Conservation (phyloP, 2,888 invertebrate genomes). For the Luperina nickerlii region DNA sequence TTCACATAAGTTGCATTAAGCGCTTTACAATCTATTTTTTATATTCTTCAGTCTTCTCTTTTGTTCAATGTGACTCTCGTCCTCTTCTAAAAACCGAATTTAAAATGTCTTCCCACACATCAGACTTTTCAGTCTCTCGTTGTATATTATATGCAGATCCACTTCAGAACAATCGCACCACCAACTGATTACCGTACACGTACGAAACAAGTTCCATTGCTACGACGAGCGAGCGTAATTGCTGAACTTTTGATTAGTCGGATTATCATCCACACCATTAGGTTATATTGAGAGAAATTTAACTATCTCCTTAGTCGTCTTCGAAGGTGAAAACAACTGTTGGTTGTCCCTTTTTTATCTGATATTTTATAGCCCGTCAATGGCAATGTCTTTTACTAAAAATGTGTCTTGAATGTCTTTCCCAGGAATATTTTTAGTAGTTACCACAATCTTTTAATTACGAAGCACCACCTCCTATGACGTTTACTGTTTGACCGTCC, state of each 20-base stretch:
- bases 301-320: background rate
- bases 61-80: background rate
- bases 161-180: background rate
- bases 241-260: background rate
- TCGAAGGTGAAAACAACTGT: background rate
- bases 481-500: conserved; percentile 62
- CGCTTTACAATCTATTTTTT: background rate
- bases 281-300: background rate
- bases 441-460: background rate
- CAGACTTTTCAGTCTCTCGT: background rate
- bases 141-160: background rate
- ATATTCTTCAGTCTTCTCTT: background rate
- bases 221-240: background rate
- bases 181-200: background rate
- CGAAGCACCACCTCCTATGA: conserved; percentile 19
- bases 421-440: background rate
- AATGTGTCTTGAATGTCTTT: background rate
- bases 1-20: background rate
- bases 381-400: background rate
- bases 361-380: background rate
- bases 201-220: background rate
- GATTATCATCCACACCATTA: background rate
- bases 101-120: conserved; percentile 4
- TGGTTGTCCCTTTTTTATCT: background rate
- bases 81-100: background rate